These are phyloP conservation scores for Chalcosyrphus nemorum DNA, from an alignment of 2,888 invertebrate genomes.

Conservation along the genomic window DNA sequence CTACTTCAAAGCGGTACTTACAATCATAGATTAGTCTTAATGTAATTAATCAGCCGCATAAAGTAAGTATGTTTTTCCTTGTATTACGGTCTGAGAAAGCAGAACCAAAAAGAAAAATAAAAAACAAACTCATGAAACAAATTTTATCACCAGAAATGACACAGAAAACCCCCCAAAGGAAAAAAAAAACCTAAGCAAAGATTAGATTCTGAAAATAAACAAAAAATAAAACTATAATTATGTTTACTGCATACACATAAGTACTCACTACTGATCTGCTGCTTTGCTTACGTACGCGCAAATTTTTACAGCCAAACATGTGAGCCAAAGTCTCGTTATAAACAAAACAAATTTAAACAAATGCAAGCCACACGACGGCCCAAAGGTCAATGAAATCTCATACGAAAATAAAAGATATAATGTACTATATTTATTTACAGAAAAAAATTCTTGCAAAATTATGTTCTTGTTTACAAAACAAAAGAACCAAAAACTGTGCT, in stretches of 20 bases:
- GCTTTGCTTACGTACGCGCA: not conserved
- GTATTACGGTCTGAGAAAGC: too few species aligned
- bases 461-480: constrained; percentile 18
- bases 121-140: too few species aligned
- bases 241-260: not conserved
- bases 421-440: not conserved
- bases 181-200: not conserved
- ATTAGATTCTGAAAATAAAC: not conserved
- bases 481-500: not conserved
- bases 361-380: not conserved
- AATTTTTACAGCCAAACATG: not conserved
- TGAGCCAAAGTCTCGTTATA: not conserved
- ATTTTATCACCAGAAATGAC: too few species aligned
- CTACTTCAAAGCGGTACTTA: too few species aligned
- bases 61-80: too few species aligned
- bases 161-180: not conserved
- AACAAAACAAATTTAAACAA: not conserved
- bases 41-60: too few species aligned
- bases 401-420: constrained; percentile 4
- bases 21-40: too few species aligned
- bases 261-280: not conserved
- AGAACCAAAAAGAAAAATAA: too few species aligned
- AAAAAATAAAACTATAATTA: not conserved
- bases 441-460: not conserved
- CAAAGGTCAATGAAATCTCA: constrained; percentile 40